Base-by-base conservation (phyloP, 2,888 invertebrate genomes). In the Pocota personata region DNA sequence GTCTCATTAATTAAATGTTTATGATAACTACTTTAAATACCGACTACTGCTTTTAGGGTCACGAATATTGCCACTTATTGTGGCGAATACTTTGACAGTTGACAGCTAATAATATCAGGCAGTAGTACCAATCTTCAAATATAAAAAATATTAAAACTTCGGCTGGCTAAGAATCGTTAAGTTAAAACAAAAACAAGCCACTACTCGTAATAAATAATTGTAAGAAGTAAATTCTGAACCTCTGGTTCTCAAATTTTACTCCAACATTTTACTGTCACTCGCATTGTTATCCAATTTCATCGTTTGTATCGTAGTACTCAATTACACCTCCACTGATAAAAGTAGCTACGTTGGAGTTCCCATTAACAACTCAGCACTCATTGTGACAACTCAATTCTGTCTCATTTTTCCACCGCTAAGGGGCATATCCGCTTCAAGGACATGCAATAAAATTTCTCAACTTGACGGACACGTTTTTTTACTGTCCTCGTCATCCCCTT, bases 401-500 rank as follows among this genome's bases (percentile, higher is more conserved):
- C 40, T 66, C 80, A 52, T 66, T 76, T 69, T 30, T 66, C 27
- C 27, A 67, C 1, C 55, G 67, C 79, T 69, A 79, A 84, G 73
- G 69, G 73, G 57, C 83, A 69, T 77, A 52, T 80, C 73, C 64
- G 60, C 64, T 64, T 66, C 79, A 79, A 72, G 79, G 66, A 73
- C 80, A 72, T 80, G 76, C 80, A 86, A 86, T 80, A 86, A 86
- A 86, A 86, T 76, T 48, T 80, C 84, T 75, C 80, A 71, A 66
- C 69, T 86, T 86, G 84, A 86, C 76, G 84, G 80, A 86, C 80
- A 86, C 71, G 64, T 80, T 86, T 76, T 80, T 69, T 80, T 66
- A 69, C 66, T 69, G n/a, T 57, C 32, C 48, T 75, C 21, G 62
- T 58, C 80, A 69, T 75, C 55, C 50, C 62, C 71, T 21, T 24